Evolutionary conservation across 2,888 invertebrate genomes (phyloP).

Genomic region (Hypena proboscidalis): DNA sequence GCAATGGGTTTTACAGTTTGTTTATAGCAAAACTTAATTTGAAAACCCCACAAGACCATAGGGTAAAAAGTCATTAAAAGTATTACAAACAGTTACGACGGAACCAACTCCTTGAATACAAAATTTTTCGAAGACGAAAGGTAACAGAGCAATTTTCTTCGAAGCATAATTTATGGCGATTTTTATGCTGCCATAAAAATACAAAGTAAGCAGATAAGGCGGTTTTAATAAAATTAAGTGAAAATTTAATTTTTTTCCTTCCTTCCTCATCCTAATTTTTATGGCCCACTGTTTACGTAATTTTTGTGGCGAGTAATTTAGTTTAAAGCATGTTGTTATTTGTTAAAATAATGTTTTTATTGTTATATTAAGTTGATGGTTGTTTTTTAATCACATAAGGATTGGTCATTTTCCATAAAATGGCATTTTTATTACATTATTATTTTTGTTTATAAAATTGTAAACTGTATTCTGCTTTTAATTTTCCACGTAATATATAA

Average conservation of each 20-base stretch:
- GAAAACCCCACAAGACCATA: slow-evolving; percentile 13
- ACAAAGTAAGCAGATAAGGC: slow-evolving; percentile 50
- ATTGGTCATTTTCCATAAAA: too few species aligned
- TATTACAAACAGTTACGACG: slow-evolving; percentile 47
- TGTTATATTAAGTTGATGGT: too few species aligned
- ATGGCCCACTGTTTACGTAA: slow-evolving; percentile 11
- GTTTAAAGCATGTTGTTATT: too few species aligned
- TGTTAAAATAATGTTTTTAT: too few species aligned
- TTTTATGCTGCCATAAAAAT: slow-evolving; percentile 63
- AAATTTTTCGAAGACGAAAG: slow-evolving; percentile 44
- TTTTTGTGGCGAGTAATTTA: slow-evolving; percentile 9
- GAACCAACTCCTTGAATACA: slow-evolving; percentile 44
- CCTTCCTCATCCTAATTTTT: slow-evolving; percentile 27
- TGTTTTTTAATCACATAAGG: too few species aligned
- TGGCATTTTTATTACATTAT: too few species aligned
- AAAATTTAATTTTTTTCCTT: slow-evolving; percentile 46
- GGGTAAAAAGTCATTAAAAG: slow-evolving; percentile 50
- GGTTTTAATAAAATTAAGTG: slow-evolving; percentile 56
- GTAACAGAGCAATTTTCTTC: slow-evolving; percentile 50
- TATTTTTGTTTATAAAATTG: too few species aligned
- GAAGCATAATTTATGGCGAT: slow-evolving; percentile 64
- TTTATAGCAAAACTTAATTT: slow-evolving; percentile 12
- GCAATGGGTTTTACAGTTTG: too few species aligned
- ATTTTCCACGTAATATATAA: too few species aligned
- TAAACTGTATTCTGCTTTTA: too few species aligned